Percentiles rank a stretch among this genome's conserved stretches.
phyloP scores from a whole-genome alignment of 2,888 invertebrate species.

The Stegana nigrithorax region DNA sequence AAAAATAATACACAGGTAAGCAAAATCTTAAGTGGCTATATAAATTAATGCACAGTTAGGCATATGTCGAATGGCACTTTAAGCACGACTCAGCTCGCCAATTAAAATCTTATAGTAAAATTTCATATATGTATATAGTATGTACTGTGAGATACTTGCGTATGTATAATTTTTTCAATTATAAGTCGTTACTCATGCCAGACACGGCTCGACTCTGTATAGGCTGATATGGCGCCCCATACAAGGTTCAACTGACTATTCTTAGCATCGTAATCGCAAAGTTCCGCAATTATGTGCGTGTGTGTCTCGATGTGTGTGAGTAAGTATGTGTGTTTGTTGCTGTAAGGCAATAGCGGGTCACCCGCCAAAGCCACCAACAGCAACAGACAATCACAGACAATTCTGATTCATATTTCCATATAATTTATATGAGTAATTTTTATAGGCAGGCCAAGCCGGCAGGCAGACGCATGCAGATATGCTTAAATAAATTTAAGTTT shows the following conservation, averaged over 20 bases:
- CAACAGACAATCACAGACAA: neutral
- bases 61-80: neutral
- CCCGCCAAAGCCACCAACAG: too few relatives aligned
- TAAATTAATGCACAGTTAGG: neutral
- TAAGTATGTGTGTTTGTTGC: too few relatives aligned
- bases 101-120: too few relatives aligned
- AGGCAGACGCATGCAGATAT: too few relatives aligned
- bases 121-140: neutral
- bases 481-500: conserved; percentile 44
- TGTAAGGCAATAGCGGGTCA: too few relatives aligned
- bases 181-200: conserved; percentile 7
- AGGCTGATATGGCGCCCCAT: neutral
- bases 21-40: too few relatives aligned
- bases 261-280: conserved; percentile 5
- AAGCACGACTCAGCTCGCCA: too few relatives aligned
- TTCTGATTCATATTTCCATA: conserved; percentile 47
- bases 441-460: too few relatives aligned
- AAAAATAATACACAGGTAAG: too few relatives aligned
- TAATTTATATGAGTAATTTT: conserved; percentile 54
- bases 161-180: conserved; percentile 4
- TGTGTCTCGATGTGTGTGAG: too few relatives aligned
- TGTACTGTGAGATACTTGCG: too few relatives aligned
- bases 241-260: conserved; percentile 5
- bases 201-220: neutral
- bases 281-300: too few relatives aligned